Evolutionary conservation across 2,888 invertebrate species (phyloP).

Genomic region (Tuberolachnus salignus): DNA sequence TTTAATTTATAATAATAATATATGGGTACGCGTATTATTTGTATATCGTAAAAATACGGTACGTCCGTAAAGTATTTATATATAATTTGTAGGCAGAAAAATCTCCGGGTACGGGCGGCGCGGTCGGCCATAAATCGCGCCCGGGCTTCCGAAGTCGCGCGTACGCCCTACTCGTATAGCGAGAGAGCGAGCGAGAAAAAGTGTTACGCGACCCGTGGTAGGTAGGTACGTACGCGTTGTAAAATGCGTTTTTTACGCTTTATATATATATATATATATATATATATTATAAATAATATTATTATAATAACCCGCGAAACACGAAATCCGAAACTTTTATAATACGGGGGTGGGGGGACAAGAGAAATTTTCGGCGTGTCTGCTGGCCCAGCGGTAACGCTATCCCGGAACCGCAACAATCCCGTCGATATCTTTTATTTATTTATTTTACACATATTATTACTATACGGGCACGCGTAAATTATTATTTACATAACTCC

Average conservation of each 20-base stretch:
- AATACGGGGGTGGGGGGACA: no score
- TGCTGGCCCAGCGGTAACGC: conserved; percentile 20
- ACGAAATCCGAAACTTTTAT: conserved; percentile 34
- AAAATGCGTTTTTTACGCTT: not conserved
- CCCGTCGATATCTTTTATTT: not conserved
- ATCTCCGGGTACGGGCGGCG: no score
- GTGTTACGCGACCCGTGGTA: not conserved
- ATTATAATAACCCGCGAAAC: conserved; percentile 12
- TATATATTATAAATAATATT: not conserved
- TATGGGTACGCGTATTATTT: not conserved
- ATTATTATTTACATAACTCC: conserved; percentile 13
- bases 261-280: no score
- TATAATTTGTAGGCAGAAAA: no score
- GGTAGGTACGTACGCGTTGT: no score
- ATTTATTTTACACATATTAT: conserved; percentile 9
- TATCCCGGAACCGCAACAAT: conserved; percentile 45
- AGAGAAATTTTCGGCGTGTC: conserved; percentile 28
- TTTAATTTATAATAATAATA: conserved; percentile 14
- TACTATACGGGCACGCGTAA: not conserved
- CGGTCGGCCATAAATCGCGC: no score
- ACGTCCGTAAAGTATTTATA: no score
- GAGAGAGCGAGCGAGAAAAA: no score
- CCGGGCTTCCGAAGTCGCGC: not conserved
- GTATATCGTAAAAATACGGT: no score
- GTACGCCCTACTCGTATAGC: not conserved